Evolutionary conservation across 2,113 vertebrate species (phyloP).

Genomic region (Eclectus roratus): DNA sequence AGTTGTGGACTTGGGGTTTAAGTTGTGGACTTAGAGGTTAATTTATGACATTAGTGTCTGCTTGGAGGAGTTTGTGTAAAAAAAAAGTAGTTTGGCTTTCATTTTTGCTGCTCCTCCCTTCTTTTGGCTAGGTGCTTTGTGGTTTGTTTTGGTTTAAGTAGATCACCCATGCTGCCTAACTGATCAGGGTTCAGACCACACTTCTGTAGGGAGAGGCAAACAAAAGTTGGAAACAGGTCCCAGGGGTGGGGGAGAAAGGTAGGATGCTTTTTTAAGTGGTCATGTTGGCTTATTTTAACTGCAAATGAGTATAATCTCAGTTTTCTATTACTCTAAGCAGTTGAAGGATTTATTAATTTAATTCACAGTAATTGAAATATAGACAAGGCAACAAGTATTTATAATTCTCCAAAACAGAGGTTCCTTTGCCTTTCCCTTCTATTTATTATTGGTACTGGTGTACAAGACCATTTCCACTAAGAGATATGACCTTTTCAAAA

Average conservation of each 20-base stretch:
- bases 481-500: slow-evolving; percentile 73
- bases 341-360: not conserved
- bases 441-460: slow-evolving; percentile 54
- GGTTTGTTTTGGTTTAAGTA: not conserved
- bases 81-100: not conserved
- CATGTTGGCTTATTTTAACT: not conserved
- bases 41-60: too few species aligned
- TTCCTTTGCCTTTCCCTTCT: slow-evolving; percentile 31
- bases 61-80: too few species aligned
- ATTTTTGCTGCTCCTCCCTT: slow-evolving; percentile 19
- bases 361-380: not conserved
- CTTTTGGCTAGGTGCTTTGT: not conserved
- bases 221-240: not conserved
- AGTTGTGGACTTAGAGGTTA: too few species aligned
- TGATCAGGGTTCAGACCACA: not conserved
- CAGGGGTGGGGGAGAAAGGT: not conserved
- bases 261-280: slow-evolving; percentile 22
- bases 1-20: too few species aligned
- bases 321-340: not conserved
- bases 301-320: not conserved
- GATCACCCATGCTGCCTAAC: not conserved
- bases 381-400: not conserved
- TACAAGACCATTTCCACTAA: slow-evolving; percentile 63
- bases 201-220: not conserved
- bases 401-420: not conserved